These are phyloP conservation scores for Caenorhabditis sp. DNA, from an alignment of 2,888 invertebrate species.

Conservation along the genomic window DNA sequence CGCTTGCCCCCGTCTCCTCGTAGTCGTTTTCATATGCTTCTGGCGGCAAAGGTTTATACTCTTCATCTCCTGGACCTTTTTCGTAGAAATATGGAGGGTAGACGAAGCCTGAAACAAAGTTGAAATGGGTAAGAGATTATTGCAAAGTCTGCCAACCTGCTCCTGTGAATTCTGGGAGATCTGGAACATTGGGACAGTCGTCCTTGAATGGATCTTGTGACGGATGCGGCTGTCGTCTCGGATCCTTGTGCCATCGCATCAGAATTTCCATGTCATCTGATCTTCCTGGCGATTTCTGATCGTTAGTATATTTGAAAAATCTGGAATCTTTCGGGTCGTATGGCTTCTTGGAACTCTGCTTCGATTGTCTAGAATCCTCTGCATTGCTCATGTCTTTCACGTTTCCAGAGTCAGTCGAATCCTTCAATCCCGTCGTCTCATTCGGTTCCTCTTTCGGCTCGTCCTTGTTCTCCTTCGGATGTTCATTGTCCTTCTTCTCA, in stretches of 20 bases:
- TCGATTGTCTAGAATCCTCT: not conserved
- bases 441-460: no score
- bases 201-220: conserved; percentile 26
- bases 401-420: not conserved
- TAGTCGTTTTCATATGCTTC: no score
- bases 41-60: no score
- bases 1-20: no score
- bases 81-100: no score
- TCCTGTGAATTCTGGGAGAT: conserved; percentile 5
- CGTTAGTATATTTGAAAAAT: not conserved
- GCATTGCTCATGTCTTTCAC: not conserved
- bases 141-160: conserved; percentile 14
- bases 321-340: not conserved
- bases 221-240: conserved; percentile 1
- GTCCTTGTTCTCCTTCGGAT: no score
- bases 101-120: not conserved
- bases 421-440: no score
- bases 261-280: conserved; percentile 1
- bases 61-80: no score
- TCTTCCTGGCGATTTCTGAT: not conserved
- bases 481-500: no score
- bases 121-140: no score
- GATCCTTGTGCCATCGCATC: conserved; percentile 3
- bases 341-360: not conserved
- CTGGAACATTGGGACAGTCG: conserved; percentile 21